Percentiles rank a stretch among this genome's conserved stretches.
Conservation (phyloP, 2,888 invertebrate species). For the Tenthredo livida region DNA sequence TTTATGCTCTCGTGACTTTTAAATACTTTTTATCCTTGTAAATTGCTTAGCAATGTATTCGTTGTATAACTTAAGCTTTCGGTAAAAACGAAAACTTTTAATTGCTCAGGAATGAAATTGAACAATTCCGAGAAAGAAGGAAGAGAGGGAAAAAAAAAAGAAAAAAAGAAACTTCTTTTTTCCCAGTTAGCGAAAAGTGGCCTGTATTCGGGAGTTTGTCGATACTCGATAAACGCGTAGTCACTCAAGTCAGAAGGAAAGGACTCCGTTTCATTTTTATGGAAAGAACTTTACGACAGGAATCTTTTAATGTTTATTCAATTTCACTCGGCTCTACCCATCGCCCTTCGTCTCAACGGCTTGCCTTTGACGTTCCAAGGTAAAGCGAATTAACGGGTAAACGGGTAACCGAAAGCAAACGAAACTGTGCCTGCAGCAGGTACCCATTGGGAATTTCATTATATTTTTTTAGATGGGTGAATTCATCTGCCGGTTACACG, state of each 20-base stretch:
- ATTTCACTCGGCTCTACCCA: not conserved
- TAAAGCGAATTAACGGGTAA: constrained; percentile 12
- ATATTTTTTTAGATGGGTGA: not conserved
- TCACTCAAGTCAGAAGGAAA: not conserved
- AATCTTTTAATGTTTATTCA: not conserved
- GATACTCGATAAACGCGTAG: constrained; percentile 11
- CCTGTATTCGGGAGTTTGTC: not conserved
- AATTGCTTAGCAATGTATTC: not conserved
- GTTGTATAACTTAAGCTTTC: not conserved
- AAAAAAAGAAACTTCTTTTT: not conserved
- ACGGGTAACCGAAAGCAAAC: constrained; percentile 19
- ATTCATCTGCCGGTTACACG: not conserved
- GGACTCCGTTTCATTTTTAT: not conserved
- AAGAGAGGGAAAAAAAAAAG: no score
- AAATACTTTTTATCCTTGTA: not conserved
- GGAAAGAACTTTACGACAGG: constrained; percentile 51
- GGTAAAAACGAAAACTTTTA: not conserved
- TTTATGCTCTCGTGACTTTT: not conserved
- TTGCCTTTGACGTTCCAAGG: not conserved
- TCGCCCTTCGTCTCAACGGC: not conserved
- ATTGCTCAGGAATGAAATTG: not conserved
- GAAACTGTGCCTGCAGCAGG: not conserved
- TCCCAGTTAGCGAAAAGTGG: not conserved
- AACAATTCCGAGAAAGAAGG: not conserved
- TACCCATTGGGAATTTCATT: constrained; percentile 36